phyloP scores from a whole-genome alignment of 2,113 vertebrate genomes.

The Gallinago undulata region DNA sequence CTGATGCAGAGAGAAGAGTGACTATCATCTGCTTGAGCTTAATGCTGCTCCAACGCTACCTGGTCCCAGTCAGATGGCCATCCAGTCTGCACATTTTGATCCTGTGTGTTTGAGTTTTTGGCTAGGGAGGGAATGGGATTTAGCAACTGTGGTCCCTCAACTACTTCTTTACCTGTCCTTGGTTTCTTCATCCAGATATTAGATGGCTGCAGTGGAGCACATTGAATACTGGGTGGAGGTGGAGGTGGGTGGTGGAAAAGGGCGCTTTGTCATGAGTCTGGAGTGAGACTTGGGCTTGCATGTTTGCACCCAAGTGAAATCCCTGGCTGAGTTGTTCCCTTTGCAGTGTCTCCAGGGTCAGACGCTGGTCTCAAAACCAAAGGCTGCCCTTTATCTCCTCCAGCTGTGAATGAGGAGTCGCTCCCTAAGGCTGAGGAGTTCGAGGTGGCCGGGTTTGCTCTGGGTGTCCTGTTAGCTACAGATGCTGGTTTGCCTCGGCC shows the following conservation, averaged over 20 bases:
- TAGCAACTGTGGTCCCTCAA: neutral
- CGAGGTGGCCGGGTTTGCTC: neutral
- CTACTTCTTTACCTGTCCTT: neutral
- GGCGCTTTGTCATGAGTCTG: neutral
- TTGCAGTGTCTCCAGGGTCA: neutral
- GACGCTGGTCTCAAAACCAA: neutral
- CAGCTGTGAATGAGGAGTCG: neutral
- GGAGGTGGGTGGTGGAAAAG: neutral
- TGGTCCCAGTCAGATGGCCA: accelerated
- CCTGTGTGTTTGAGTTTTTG: neutral
- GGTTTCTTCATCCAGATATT: neutral
- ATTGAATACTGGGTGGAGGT: accelerated
- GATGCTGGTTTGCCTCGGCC: neutral
- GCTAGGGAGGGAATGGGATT: neutral
- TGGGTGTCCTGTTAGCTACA: neutral
- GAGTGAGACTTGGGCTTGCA: neutral
- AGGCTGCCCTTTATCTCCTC: neutral
- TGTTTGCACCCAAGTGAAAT: neutral
- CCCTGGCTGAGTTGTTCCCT: neutral
- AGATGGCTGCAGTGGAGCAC: neutral
- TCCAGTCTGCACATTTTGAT: neutral
- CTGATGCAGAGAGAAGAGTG: neutral
- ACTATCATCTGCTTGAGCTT: neutral
- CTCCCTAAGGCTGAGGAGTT: neutral
- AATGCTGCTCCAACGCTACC: neutral